phyloP scores from a whole-genome alignment of 2,113 vertebrate genomes.

The Forbesichthys papilliferus region DNA sequence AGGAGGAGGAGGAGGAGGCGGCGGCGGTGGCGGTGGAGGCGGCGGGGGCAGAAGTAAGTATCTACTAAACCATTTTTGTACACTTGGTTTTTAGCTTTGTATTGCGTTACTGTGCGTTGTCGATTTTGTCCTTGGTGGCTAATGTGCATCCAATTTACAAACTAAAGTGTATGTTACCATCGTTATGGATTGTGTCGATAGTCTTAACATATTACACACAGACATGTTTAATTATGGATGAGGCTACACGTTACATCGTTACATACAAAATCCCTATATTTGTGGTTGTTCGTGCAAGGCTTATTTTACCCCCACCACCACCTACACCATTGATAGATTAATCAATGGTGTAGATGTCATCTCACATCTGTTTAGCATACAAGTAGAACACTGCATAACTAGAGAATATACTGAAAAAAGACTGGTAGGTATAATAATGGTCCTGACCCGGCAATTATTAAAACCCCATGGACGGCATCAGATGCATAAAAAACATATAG shows the following conservation, averaged over 20 bases:
- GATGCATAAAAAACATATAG: not conserved
- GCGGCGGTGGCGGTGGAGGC: constrained; percentile 39
- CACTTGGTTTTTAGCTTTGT: constrained; percentile 14
- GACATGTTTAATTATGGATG: not conserved
- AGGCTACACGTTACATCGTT: no score
- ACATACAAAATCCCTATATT: no score
- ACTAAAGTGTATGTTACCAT: not conserved
- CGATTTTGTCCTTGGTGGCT: constrained; percentile 66
- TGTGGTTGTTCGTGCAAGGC: not conserved
- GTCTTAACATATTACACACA: not conserved
- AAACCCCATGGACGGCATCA: no score
- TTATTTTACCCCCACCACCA: not conserved
- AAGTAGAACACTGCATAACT: not conserved
- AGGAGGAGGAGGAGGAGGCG: constrained; percentile 23
- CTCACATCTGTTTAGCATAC: no score
- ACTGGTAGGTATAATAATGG: no score
- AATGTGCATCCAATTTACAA: constrained; percentile 50
- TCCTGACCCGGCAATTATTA: no score
- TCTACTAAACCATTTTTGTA: not conserved
- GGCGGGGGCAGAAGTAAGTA: constrained; percentile 87
- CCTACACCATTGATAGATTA: no score
- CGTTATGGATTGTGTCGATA: not conserved
- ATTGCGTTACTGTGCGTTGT: not conserved
- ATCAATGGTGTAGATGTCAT: no score
- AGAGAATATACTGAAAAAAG: no score